Base-by-base conservation (phyloP, 1,140 invertebrate species). In the Papilio machaon region DNA sequence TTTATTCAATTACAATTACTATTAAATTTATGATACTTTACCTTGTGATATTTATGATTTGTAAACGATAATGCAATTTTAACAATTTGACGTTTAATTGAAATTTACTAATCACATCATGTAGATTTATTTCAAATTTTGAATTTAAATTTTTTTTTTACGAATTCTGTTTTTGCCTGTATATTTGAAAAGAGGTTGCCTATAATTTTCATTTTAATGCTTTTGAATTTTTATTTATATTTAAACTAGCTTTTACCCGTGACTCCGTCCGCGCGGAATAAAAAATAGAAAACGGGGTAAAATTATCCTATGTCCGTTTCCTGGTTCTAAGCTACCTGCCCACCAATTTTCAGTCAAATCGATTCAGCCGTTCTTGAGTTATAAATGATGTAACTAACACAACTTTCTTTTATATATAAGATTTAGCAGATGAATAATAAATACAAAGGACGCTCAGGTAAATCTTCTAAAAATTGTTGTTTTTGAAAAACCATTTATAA, bases 21-120 rank as follows among this genome's bases (percentile, higher is more conserved):
- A 35, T 67, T 3, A 67, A 35, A 35, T 67, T 67, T 35, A 15
- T 67, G 15, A 67, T 4, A 67, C 13, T 30, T 67, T 67, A 67
- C 64, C 64, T 67, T 67, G 13, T 30, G 64, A 67, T 67, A 67
- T 35, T 67, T 67, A 67, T 67, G 64, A 67, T 35, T 67, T 67
- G 30, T 67, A 67, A 67, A 67, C 64, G 64, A 10, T 67, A 4
- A 67, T 67, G 23, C 35, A 67, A 67, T 67, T 67, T 67, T 35
- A 67, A 67, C 64, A 67, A 67, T 67, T 23, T 35, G 64, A 67
- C 64, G 64, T 67, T 23, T 67, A 35, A 35, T 35, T 67, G 30
- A 23, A 67, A 67, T 38, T 67, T 35, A 17, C 64, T 67, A 35
- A 67, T 67, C 30, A 67, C 23, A 67, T 67, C 30, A 67, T 11